Base-by-base conservation (phyloP, 2,797 vertebrate species). In the Linurgus olivaceus region DNA sequence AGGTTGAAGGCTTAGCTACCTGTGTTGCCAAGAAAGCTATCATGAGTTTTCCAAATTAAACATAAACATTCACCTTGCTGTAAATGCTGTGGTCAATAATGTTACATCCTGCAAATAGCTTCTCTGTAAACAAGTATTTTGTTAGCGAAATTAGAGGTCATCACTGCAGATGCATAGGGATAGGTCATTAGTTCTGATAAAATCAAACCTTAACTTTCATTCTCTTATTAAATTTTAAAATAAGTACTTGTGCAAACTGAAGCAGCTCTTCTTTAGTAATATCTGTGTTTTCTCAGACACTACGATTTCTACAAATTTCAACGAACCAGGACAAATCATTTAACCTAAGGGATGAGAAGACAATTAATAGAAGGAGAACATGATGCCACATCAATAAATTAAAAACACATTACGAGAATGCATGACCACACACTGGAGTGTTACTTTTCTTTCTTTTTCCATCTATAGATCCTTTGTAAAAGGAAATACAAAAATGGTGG, bases 11-110 rank as follows among this genome's bases (percentile, higher is more conserved):
- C 74, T 97, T 96, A 95, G 84, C 86, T 95, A 97, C 75, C 92
- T 94, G 31, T 57, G 63, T 29, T 95, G 72, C 92, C 92, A 90
- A 87, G 87, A 86, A 92, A 95, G 33, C 45, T 37, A 78, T 83
- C 44, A 74, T 75, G 62, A 96, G 73, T 95, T 93, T 97, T 96
- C 90, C 87, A 97, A 97, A 97, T 94, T 81, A 96, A 97, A 88
- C 77, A 92, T 67, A 95, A 96, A 57, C 21, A 95, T 97, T 97
- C 74, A 70, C 83, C 83, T 94, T 48, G n/a, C 77, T 74, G 2
- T 96, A 97, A 98, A 97, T 97, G 93, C 55, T 92, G 91, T 89
- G 86, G 93, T 96, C 96, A 95, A 55, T 97, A 97, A 94, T 96
- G 96, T 85, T 96, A 97, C 96, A 96, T 91, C 75, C 91, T 93